Conservation (phyloP, 2,797 vertebrate genomes). For the Dipus sagitta region DNA sequence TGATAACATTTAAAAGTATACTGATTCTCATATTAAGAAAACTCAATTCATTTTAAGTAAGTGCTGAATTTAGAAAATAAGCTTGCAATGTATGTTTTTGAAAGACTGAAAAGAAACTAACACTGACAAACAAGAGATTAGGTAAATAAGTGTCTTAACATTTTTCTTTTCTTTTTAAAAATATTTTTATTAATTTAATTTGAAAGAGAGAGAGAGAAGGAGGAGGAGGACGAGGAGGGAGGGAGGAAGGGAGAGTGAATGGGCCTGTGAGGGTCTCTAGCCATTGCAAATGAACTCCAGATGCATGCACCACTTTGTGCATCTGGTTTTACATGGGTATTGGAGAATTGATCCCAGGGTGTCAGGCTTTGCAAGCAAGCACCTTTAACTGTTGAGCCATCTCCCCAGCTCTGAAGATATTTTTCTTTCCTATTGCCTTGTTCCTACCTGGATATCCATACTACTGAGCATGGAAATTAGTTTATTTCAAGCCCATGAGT, state of each 20-base stretch:
- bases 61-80: conserved; percentile 31
- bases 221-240: too few relatives aligned
- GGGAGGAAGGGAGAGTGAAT: too few relatives aligned
- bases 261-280: too few relatives aligned
- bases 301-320: too few relatives aligned
- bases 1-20: not conserved
- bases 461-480: conserved; percentile 41
- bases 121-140: not conserved
- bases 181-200: too few relatives aligned
- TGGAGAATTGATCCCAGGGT: too few relatives aligned
- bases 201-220: too few relatives aligned
- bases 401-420: too few relatives aligned
- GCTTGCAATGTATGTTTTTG: not conserved
- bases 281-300: too few relatives aligned
- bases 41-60: not conserved
- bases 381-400: too few relatives aligned
- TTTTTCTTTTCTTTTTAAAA: not conserved
- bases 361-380: too few relatives aligned
- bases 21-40: not conserved
- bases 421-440: conserved; percentile 5
- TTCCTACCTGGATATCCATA: conserved; percentile 6
- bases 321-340: too few relatives aligned
- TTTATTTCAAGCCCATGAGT: not conserved
- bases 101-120: not conserved
- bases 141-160: not conserved